Evolutionary conservation across 92 coral and sea anemone species (phyloP).

Genomic region (Epizoanthus rinbou): DNA sequence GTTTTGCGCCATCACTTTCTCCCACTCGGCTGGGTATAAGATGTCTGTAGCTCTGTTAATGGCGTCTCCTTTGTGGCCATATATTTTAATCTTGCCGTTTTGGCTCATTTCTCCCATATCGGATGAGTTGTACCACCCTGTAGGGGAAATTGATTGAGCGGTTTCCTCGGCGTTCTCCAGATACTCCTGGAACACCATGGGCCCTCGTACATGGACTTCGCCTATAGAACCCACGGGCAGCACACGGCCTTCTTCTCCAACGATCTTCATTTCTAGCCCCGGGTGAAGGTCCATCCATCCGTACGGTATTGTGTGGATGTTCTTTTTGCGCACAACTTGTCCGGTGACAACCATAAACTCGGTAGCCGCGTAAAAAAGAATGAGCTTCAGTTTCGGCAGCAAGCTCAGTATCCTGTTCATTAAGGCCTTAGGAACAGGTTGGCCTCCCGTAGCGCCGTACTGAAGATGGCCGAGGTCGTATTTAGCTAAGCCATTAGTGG

Average conservation of each 20-base stretch:
- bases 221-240: slow-evolving; percentile 44
- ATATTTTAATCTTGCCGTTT: slow-evolving; percentile 44
- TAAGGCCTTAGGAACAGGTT: slow-evolving; percentile 19
- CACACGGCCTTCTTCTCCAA: slow-evolving; percentile 28
- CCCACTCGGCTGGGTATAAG: slow-evolving; percentile 47
- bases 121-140: slow-evolving; percentile 54
- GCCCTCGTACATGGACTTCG: slow-evolving; percentile 44
- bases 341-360: slow-evolving; percentile 38
- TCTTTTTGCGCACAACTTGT: slow-evolving; percentile 37
- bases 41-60: slow-evolving; percentile 55
- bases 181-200: slow-evolving; percentile 41
- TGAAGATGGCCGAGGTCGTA: slow-evolving; percentile 30
- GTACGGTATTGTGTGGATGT: slow-evolving; percentile 28
- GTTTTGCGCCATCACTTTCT: slow-evolving; percentile 41
- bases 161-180: slow-evolving; percentile 48
- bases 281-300: slow-evolving; percentile 53
- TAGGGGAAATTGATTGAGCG: slow-evolving; percentile 10
- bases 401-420: slow-evolving; percentile 23
- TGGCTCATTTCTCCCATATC: slow-evolving; percentile 50
- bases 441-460: slow-evolving; percentile 22
- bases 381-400: slow-evolving; percentile 38
- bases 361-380: slow-evolving; percentile 43
- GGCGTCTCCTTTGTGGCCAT: slow-evolving; percentile 49
- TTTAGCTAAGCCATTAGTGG: not conserved
- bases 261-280: slow-evolving; percentile 54